These are phyloP conservation scores for Stegana nigrithorax DNA, from an alignment of 2,888 invertebrate species.

Conservation along the genomic window DNA sequence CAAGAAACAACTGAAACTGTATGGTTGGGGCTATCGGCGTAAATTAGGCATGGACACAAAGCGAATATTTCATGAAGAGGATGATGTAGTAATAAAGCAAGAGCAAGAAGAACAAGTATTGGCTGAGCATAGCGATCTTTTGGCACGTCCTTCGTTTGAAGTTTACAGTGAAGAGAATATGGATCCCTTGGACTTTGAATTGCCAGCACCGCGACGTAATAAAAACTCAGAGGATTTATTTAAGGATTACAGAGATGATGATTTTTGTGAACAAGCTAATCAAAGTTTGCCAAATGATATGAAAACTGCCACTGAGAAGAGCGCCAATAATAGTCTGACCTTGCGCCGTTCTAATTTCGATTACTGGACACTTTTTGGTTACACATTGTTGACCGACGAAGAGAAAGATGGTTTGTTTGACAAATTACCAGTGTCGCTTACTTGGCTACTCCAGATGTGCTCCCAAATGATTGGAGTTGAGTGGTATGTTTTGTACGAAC, in stretches of 20 bases:
- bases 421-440: conserved; percentile 59
- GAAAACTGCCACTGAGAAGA: too few species aligned
- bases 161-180: conserved; percentile 53
- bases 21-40: conserved; percentile 29
- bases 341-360: conserved; percentile 63
- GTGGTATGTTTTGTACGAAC: conserved; percentile 58
- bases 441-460: conserved; percentile 66
- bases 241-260: conserved; percentile 42
- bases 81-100: too few species aligned
- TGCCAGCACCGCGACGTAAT: conserved; percentile 47
- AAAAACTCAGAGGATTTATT: conserved; percentile 32
- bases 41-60: neutral
- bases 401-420: conserved; percentile 47
- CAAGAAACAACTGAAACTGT: conserved; percentile 30
- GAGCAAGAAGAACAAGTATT: too few species aligned
- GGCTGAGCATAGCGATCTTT: neutral
- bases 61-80: neutral
- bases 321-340: conserved; percentile 27
- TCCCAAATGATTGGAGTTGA: conserved; percentile 59
- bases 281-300: too few species aligned
- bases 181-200: conserved; percentile 49
- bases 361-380: conserved; percentile 63
- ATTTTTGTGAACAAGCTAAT: too few species aligned
- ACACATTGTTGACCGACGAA: conserved; percentile 29
- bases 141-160: neutral